phyloP scores from a whole-genome alignment of 2,888 invertebrate genomes.

The Rhamphomyia laevipes region DNA sequence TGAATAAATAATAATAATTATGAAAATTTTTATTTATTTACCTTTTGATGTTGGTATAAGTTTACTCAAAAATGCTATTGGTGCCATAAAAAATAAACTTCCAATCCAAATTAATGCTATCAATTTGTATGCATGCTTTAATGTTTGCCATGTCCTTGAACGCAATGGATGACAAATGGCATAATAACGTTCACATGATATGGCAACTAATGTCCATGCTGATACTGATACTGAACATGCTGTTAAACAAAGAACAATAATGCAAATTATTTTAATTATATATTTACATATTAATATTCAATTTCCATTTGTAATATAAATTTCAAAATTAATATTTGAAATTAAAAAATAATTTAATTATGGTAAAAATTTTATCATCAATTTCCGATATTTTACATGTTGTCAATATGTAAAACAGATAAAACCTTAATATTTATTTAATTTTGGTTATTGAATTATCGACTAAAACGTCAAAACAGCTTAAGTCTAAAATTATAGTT shows the following conservation, averaged over 20 bases:
- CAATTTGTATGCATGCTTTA: conserved; percentile 55
- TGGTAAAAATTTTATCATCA: no score
- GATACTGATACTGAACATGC: conserved; percentile 62
- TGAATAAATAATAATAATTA: not conserved
- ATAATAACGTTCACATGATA: conserved; percentile 60
- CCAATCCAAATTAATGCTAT: conserved; percentile 49
- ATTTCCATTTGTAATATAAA: no score
- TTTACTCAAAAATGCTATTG: conserved; percentile 44
- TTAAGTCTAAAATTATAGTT: no score
- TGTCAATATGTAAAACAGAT: no score
- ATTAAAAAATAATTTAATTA: no score
- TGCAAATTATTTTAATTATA: no score
- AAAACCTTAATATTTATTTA: no score
- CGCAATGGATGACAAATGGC: conserved; percentile 61
- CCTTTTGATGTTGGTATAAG: conserved; percentile 39
- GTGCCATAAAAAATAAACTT: conserved; percentile 48
- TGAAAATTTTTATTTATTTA: conserved; percentile 8
- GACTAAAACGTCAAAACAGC: no score
- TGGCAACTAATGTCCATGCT: conserved; percentile 60
- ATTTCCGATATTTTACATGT: no score
- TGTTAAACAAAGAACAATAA: conserved; percentile 37
- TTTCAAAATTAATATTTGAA: no score
- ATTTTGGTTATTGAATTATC: no score
- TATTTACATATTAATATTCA: no score
- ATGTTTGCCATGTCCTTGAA: conserved; percentile 58